Percentiles rank a stretch among this genome's conserved stretches.
phyloP scores from a whole-genome alignment of 2,888 invertebrate genomes.

The Candidula unifasciata region DNA sequence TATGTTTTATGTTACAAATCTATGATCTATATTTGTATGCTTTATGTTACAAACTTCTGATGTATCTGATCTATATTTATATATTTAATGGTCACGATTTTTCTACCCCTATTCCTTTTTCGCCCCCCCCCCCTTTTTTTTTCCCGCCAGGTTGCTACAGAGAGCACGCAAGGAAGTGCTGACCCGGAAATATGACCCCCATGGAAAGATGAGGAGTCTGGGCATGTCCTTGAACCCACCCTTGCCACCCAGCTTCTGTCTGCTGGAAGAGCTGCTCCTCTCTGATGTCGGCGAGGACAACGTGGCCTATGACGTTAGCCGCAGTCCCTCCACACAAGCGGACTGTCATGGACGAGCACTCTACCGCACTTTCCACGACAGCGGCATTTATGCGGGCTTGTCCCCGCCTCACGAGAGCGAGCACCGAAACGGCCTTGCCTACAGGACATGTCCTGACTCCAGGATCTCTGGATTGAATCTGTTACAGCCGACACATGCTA shows the following conservation, averaged over 20 bases:
- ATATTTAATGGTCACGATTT: too few species aligned
- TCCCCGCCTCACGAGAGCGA: constrained; percentile 34
- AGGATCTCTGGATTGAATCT: constrained; percentile 58
- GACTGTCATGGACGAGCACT: constrained; percentile 40
- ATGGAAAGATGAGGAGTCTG: constrained; percentile 60
- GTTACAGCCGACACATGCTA: neutral
- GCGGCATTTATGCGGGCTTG: constrained; percentile 41
- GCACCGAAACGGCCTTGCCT: constrained; percentile 49
- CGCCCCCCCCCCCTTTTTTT: too few species aligned
- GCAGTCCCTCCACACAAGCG: constrained; percentile 58
- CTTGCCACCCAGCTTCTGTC: constrained; percentile 61
- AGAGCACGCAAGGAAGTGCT: constrained; percentile 64
- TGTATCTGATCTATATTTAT: too few species aligned
- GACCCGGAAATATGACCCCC: constrained; percentile 70
- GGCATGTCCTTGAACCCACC: constrained; percentile 60
- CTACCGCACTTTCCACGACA: constrained; percentile 49
- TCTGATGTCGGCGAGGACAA: constrained; percentile 55
- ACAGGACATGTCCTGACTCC: constrained; percentile 65
- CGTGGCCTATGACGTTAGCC: constrained; percentile 56
- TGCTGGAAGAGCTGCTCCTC: constrained; percentile 42
- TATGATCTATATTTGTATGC: too few species aligned
- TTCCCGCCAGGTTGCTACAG: constrained; percentile 63
- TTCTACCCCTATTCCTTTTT: too few species aligned
- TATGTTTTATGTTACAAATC: too few species aligned
- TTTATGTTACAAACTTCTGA: too few species aligned